Evolutionary conservation across 2,888 invertebrate genomes (phyloP), one percentile per base, ranked within the genome.

Genomic region (Penaeus monodon): DNA sequence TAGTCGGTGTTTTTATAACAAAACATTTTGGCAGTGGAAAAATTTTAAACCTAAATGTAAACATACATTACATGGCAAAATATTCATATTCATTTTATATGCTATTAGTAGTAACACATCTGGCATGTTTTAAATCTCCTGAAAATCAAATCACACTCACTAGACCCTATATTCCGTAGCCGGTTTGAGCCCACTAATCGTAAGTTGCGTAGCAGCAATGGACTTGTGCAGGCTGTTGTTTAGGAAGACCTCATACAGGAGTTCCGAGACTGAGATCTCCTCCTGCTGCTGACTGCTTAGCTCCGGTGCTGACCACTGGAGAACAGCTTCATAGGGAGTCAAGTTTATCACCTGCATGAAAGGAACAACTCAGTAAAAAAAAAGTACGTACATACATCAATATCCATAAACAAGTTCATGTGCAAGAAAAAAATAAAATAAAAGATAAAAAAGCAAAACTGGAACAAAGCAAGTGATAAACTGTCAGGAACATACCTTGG

Each of bases 131-230:
- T 14, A 12, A 14, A n/a, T 70, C 29, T 27, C 22, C n/a, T 29
- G 4, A 27, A 12, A 29, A 29, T 44, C 29, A 29, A 29, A 70
- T 33, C 20, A 96, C 93, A 91, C 89, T 88, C 66, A 89, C 89
- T 96, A 95, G 91, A 97, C 95, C 88, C 95, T 95, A 93, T 97
- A 97, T 92, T 96, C 96, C 92, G 96, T 96, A n/a, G 96, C 96
- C 24, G 97, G 97, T 92, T 95, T 95, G 91, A 97, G 93, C 93
- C 97, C 97, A 92, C 96, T 95, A 90, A 97, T 95, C 91, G 96
- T 94, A 93, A 96, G 96, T 76, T 96, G 95, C 86, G 95, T 88
- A 94, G 63, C 96, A 95, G 90, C 94, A 93, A 78, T 97, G 96
- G 91, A 95, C 95, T 92, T 96, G 97, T 90, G 97, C 96, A 89